These are phyloP conservation scores for Trichomycterus rosablanca DNA, from an alignment of 2,113 vertebrate genomes.

Conservation along the genomic window DNA sequence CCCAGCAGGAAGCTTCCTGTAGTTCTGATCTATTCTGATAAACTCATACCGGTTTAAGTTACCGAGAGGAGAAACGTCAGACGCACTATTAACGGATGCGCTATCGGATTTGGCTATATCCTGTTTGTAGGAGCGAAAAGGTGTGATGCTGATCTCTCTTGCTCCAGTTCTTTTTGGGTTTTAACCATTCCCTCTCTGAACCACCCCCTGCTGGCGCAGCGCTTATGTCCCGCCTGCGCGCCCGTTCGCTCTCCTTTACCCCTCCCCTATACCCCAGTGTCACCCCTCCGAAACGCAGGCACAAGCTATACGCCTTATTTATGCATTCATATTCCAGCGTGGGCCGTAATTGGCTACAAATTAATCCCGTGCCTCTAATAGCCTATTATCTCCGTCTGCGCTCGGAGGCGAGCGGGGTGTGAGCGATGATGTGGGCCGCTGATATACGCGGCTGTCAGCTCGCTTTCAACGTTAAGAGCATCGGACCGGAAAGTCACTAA, in stretches of 20 bases:
- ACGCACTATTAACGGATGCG: slow-evolving; percentile 1
- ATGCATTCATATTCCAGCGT: slow-evolving; percentile 76
- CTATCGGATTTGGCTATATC: slow-evolving; percentile 30
- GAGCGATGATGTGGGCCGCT: slow-evolving; percentile 59
- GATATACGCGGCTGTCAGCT: slow-evolving; percentile 71
- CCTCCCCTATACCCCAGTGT: slow-evolving; percentile 21
- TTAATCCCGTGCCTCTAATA: slow-evolving; percentile 79
- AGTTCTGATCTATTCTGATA: slow-evolving; percentile 20
- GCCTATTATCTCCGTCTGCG: slow-evolving; percentile 68
- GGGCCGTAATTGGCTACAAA: slow-evolving; percentile 86
- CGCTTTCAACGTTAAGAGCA: slow-evolving; percentile 62
- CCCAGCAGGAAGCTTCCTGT: too few species aligned
- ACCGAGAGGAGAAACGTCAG: neutral
- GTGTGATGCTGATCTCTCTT: slow-evolving; percentile 51
- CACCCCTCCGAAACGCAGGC: slow-evolving; percentile 33
- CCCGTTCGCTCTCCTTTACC: slow-evolving; percentile 31
- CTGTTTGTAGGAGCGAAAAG: slow-evolving; percentile 57
- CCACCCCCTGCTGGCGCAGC: slow-evolving; percentile 50
- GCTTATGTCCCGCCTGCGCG: slow-evolving; percentile 51
- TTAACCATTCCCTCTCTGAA: slow-evolving; percentile 55
- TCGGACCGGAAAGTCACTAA: slow-evolving; percentile 74
- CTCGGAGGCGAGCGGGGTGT: slow-evolving; percentile 52
- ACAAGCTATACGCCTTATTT: slow-evolving; percentile 64
- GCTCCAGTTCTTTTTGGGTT: slow-evolving; percentile 58
- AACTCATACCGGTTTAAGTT: slow-evolving; percentile 22